Base-by-base conservation (phyloP, 1,140 invertebrate genomes). In the Hestina assimilis region DNA sequence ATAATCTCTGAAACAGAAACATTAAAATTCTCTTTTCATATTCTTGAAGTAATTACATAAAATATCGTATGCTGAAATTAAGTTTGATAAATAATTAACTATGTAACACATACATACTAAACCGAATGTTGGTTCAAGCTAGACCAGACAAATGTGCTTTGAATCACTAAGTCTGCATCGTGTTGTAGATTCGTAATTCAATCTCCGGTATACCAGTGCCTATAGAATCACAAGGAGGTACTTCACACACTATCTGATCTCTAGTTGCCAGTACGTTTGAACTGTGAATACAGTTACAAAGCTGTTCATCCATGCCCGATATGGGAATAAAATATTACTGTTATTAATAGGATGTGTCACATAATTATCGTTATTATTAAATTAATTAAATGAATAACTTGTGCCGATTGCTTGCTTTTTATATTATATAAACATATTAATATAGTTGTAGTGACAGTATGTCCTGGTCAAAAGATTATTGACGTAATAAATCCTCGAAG, bases 131-230 rank as follows among this genome's bases (percentile, higher is more conserved):
- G 15, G 15, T 45, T 45, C 35, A 5, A 53, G 19, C 11, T 5
- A 5, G 38, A 41, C 9, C 35, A 52, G 15, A 53, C 28, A 12
- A 23, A 23, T 14, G 40, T 9, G 47, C n/a, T n/a, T 21, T 26
- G 47, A 33, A 54, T 20, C 9, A 35, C 51, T 45, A 54, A 45
- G 40, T 20, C 38, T 6, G 19, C 51, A 54, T 31, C 45, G 51
- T 40, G 24, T 42, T 54, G 51, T 54, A 45, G 53, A 57, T 60
- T 62, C 51, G 73, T 76, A 82, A 79, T 63, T 70, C 63, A 79
- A 79, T 79, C 69, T 76, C 73, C 71, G 72, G 66, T 64, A 61
- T 43, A 59, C 56, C 43, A 20, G 43, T 35, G 28, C 19, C 19
- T 38, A 52, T 54, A 19, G 57, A 51, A 52, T 59, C 57, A 55